Evolutionary conservation across 2,113 vertebrate genomes (phyloP).

Genomic region (Fulica atra): DNA sequence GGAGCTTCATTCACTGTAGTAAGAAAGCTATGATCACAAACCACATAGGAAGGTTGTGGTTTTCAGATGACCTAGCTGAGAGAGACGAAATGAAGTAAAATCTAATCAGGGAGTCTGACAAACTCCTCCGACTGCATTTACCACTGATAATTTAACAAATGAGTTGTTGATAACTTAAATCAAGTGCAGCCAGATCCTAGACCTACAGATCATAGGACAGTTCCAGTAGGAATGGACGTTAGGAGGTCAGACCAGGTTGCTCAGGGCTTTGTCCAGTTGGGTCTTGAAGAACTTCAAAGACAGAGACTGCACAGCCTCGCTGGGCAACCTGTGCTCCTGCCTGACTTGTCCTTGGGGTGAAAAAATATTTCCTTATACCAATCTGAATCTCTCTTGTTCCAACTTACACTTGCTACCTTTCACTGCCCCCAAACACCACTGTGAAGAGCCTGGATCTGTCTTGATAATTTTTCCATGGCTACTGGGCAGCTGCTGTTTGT

Average conservation of each 20-base stretch:
- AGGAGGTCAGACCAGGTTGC: neutral
- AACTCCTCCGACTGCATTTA: neutral
- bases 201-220: neutral
- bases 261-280: neutral
- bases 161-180: neutral
- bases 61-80: neutral
- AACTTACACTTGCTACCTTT: neutral
- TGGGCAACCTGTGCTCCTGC: neutral
- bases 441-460: neutral
- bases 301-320: neutral
- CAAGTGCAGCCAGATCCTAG: neutral
- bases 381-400: neutral
- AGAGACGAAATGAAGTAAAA: neutral
- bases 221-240: neutral
- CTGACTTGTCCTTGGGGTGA: neutral
- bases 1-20: neutral
- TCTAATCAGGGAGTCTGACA: neutral
- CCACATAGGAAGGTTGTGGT: neutral
- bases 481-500: neutral
- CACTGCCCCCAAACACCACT: neutral
- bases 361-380: neutral
- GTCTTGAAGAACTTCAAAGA: neutral
- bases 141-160: neutral
- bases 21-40: neutral
- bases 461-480: neutral